Evolutionary conservation across 2,113 vertebrate genomes (phyloP), one percentile per base, ranked within the genome.

Genomic region (Chiloscyllium plagiosum): DNA sequence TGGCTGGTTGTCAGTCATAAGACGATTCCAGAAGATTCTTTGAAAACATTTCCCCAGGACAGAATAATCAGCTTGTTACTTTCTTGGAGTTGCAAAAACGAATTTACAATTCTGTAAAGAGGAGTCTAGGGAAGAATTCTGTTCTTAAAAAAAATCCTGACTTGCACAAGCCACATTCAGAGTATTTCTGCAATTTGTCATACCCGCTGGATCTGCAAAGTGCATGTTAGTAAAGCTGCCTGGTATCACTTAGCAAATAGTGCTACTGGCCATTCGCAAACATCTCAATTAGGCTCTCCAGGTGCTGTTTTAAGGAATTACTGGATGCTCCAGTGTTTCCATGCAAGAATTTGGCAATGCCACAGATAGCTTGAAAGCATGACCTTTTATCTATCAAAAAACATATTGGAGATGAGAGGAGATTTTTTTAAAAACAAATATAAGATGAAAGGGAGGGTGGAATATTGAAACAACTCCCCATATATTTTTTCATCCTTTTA

Each of bases 1-100:
- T 92, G 89, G 56, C 89, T 66, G 89, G 29, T 66, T 92, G 89
- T 92, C 89, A 66, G 33, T 92, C 61, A 66, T 92, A 33, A 66
- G 65, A 92, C 17, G 5, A 66, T 92, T 66, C 15, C 37, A 22
- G 89, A 92, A 17, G 19, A 92, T 17, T n/a, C 56, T 65, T 65
- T 33, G 33, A 24, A 65, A 17, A 66, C 29, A n/a, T 65, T 92
- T 92, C 56, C 89, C 37, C 56, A 66, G 89, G 89, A 92, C 89
- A 92, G 61, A 92, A 65, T 92, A 90, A 90, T 61, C 29, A 65
- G 86, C 47, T 56, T 12, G 13, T 90, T 42, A n/a, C 78, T 83
- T 37, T 83, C 78, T 83, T 17, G 4, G 87, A 90, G 29, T 61
- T 33, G 52, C 86, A 61, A 90, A 90, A 6, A 37, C 65, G 5